phyloP scores from a whole-genome alignment of 2,113 vertebrate genomes.

The Ibidorhyncha struthersii region DNA sequence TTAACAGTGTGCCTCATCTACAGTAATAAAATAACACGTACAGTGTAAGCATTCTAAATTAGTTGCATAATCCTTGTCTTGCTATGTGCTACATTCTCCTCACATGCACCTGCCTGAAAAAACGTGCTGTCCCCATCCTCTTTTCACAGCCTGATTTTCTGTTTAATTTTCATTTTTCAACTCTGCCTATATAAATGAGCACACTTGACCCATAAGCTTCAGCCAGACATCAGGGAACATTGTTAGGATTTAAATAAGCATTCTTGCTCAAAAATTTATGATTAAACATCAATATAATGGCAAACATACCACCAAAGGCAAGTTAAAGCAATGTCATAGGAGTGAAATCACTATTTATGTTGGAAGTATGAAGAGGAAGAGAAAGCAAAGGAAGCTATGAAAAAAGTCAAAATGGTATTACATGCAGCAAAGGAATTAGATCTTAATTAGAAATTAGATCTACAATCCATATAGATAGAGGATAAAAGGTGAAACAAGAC shows the following conservation, averaged over 20 bases:
- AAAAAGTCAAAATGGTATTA: not conserved
- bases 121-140: accelerated
- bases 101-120: not conserved
- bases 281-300: not conserved
- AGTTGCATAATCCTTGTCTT: not conserved
- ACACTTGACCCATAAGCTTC: not conserved
- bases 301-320: not conserved
- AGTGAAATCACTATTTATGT: not conserved
- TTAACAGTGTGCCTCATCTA: not conserved
- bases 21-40: not conserved
- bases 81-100: not conserved
- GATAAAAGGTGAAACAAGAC: not conserved
- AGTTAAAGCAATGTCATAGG: not conserved
- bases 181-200: not conserved
- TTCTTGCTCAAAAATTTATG: not conserved
- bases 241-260: not conserved
- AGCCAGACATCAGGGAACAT: not conserved
- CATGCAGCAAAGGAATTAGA: not conserved
- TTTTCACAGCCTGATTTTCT: not conserved
- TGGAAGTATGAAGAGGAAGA: not conserved
- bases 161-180: not conserved
- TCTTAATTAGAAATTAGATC: not conserved
- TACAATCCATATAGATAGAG: not conserved
- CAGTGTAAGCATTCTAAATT: not conserved
- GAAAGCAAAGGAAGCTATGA: not conserved